Base-by-base conservation (phyloP, 2,888 invertebrate species). In the Cyclophora punctaria region DNA sequence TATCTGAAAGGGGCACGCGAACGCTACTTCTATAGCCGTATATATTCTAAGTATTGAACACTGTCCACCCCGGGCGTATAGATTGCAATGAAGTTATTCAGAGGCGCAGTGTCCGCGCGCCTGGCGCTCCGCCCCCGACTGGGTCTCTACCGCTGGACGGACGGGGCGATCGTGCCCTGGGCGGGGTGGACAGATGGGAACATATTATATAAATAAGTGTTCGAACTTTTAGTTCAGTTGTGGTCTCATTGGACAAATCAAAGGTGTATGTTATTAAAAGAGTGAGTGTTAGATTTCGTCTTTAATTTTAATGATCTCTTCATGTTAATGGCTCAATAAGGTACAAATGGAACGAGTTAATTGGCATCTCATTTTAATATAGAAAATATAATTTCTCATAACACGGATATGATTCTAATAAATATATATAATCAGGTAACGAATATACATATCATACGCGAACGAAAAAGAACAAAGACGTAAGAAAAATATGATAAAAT, bases 361-460 rank as follows among this genome's bases (percentile, higher is more conserved):
- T 80, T 78, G 80, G 82, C 82, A 83, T 83, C 69, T 83, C 79
- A 75, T 76, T 83, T 80, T 78, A 79, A 82, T 83, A 83, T 78
- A 79, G 78, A 83, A 84, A 84, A 83, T 80, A 83, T 83, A 81
- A 78, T 83, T 73, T 81, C 70, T 75, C 69, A 71, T 78, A 85
- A 84, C 80, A 83, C 73, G 73, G 75, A 78, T 78, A 83, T 67
- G 81, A 79, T 76, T 76, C 70, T 73, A 75, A 61, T 72, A 78
- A 77, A 78, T 74, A 77, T 77, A 79, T 75, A 76, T 70, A 59
- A 54, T 66, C 72, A 65, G 6, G 70, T 74, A 80, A 80, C 79
- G 76, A 80, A 80, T 80, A 80, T 79, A 82, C 76, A 78, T 71
- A 59, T 66, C 52, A 53, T 57, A 74, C 64, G 60, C 51, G 69